Evolutionary conservation across 2,797 vertebrate species (phyloP).

Genomic region (Macroramphosus scolopax): DNA sequence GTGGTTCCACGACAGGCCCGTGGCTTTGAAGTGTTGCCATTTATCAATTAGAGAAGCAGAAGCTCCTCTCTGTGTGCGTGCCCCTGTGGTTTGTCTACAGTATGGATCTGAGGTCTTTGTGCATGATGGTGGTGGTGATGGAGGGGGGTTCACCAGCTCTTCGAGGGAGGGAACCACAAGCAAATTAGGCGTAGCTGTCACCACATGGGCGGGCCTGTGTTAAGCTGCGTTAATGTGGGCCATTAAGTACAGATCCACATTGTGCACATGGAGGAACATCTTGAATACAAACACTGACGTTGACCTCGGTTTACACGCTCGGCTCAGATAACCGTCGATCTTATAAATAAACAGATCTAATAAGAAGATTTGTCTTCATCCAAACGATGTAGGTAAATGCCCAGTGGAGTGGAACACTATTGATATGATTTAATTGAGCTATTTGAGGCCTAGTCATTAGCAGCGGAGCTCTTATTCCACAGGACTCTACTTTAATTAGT

Average conservation of each 20-base stretch:
- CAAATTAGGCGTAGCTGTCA: conserved; percentile 59
- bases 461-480: conserved; percentile 71
- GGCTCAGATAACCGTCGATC: too few species aligned
- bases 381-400: too few species aligned
- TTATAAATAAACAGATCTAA: too few species aligned
- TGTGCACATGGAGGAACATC: conserved; percentile 42
- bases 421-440: conserved; percentile 69
- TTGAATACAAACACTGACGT: conserved; percentile 50
- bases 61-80: conserved; percentile 44
- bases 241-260: conserved; percentile 31
- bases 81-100: conserved; percentile 42
- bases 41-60: conserved; percentile 65
- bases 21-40: conserved; percentile 58
- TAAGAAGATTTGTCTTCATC: too few species aligned
- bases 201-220: conserved; percentile 52
- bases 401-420: conserved; percentile 35
- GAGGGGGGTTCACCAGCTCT: conserved; percentile 38
- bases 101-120: conserved; percentile 45
- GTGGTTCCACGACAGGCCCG: conserved; percentile 44
- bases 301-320: conserved; percentile 20
- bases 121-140: conserved; percentile 22
- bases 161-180: conserved; percentile 45
- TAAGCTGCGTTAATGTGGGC: conserved; percentile 42
- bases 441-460: conserved; percentile 72
- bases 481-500: conserved; percentile 74